phyloP scores from a whole-genome alignment of 2,888 invertebrate genomes.

The Eupithecia subfuscata region DNA sequence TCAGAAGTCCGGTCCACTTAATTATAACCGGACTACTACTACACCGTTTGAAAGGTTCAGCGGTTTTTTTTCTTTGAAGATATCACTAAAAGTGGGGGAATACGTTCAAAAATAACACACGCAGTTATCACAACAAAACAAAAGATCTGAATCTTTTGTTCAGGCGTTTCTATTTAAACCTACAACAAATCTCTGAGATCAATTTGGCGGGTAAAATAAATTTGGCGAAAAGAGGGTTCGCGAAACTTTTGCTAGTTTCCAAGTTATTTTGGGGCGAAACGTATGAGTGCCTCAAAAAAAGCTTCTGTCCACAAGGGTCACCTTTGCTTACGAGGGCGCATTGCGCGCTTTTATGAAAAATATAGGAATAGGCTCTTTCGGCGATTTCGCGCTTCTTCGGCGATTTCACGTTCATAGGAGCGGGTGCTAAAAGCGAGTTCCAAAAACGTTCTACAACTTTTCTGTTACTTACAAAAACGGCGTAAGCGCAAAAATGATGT shows the following conservation, averaged over 20 bases:
- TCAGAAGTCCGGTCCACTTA: too few relatives aligned
- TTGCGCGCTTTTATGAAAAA: too few relatives aligned
- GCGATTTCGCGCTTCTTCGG: too few relatives aligned
- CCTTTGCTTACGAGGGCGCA: neutral
- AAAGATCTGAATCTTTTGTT: too few relatives aligned
- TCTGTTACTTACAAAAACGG: too few relatives aligned
- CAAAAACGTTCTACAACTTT: too few relatives aligned
- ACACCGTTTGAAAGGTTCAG: too few relatives aligned
- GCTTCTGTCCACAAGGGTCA: slow-evolving; percentile 6
- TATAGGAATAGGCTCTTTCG: too few relatives aligned
- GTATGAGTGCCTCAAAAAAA: slow-evolving; percentile 14
- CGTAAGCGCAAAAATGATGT: too few relatives aligned
- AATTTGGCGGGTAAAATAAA: slow-evolving; percentile 52
- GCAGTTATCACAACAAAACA: slow-evolving; percentile 33
- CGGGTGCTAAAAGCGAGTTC: too few relatives aligned
- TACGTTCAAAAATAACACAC: neutral
- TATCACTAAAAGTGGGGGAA: neutral
- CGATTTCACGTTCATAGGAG: too few relatives aligned
- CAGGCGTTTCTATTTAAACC: slow-evolving; percentile 48
- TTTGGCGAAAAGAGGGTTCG: slow-evolving; percentile 45
- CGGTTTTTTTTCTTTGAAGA: neutral
- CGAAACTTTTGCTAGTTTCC: slow-evolving; percentile 26
- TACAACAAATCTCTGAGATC: slow-evolving; percentile 50
- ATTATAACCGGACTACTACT: too few relatives aligned
- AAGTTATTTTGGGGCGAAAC: slow-evolving; percentile 22